Percentiles rank a stretch among this genome's conserved stretches.
Evolutionary conservation across 2,113 vertebrate genomes (phyloP).

Genomic region (Rhadina sibilatrix): DNA sequence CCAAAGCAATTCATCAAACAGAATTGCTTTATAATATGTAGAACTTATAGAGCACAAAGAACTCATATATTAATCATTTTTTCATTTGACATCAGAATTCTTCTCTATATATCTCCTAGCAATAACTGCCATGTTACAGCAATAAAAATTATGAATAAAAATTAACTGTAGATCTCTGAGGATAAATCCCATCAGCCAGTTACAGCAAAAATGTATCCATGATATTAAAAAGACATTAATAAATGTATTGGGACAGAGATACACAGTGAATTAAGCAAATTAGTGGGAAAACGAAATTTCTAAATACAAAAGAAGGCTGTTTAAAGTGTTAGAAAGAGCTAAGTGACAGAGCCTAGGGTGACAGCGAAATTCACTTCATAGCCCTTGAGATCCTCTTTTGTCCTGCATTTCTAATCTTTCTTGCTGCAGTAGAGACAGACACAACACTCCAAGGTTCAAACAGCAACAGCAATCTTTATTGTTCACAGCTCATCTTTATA

Average conservation of each 20-base stretch:
- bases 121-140: neutral
- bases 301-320: conserved; percentile 25
- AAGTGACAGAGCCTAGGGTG: neutral
- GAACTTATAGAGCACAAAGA: neutral
- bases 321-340: conserved; percentile 1
- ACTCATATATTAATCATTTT: neutral
- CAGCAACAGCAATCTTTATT: neutral
- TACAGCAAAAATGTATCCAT: conserved; percentile 44
- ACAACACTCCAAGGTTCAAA: neutral
- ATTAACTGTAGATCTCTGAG: conserved; percentile 33
- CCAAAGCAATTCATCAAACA: neutral
- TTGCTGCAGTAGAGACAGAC: neutral
- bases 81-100: conserved; percentile 21
- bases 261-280: conserved; percentile 41
- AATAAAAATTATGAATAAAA: conserved; percentile 39
- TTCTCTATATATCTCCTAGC: conserved; percentile 8
- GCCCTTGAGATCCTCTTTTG: neutral
- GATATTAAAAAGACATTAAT: conserved; percentile 32
- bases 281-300: conserved; percentile 5
- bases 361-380: neutral
- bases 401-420: neutral
- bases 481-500: neutral
- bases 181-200: conserved; percentile 39
- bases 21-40: neutral
- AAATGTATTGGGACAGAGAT: conserved; percentile 15